Base-by-base conservation (phyloP, 1,140 invertebrate genomes). In the Papilio polytes region DNA sequence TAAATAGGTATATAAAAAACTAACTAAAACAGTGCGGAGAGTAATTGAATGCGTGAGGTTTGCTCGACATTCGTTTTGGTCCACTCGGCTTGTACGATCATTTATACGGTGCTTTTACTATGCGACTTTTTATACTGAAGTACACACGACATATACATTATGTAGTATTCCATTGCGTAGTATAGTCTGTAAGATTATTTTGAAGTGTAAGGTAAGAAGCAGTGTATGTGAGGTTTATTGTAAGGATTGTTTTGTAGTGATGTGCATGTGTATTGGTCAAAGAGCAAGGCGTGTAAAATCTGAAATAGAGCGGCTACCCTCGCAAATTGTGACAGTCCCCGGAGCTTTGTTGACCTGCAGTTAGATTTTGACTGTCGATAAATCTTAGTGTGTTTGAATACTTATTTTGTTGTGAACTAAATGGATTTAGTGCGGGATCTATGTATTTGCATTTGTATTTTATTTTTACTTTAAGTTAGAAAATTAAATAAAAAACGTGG, bases 31-130 rank as follows among this genome's bases (percentile, higher is more conserved):
- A 80, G 84, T 80, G 80, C 76, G 80, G 85, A 88, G 82, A 87
- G 86, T 92, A 92, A 93, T 93, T 93, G 90, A 92, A 92, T 90
- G 89, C 90, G 90, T 91, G 87, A 87, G 89, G 89, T 92, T 93
- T 91, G 90, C 90, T 90, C 89, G 89, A 90, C 87, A 88, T 89
- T 89, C 88, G 85, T 85, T 88, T 87, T 82, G 83, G 85, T 81
- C 81, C 83, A 81, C 83, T 86, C 88, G 85, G 83, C 85, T 84
- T 36, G 83, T 78, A 80, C 84, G 83, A 86, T 86, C 87, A 88
- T 92, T 90, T 92, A 88, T 91, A 86, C 85, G 82, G 74, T 79
- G 63, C 48, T 74, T 18, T 72, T 76, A 83, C 74, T 83, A 80
- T 78, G 74, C 22, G 56, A 66, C 41, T 13, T 26, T 22, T 31